Evolutionary conservation across 2,797 vertebrate genomes (phyloP).

Genomic region (Esox masquinongy): DNA sequence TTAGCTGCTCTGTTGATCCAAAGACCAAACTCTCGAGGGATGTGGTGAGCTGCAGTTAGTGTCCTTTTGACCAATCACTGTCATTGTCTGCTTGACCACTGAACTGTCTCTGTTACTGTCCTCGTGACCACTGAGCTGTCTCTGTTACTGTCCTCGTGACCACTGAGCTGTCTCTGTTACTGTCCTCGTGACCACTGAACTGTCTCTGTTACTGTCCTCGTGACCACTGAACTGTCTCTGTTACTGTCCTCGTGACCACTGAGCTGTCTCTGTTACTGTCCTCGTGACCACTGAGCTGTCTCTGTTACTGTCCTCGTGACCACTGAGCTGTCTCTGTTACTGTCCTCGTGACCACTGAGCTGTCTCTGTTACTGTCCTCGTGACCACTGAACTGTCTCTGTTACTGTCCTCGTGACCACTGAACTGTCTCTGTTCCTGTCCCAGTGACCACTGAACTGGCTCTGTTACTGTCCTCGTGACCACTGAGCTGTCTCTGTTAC

Average conservation of each 20-base stretch:
- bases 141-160: neutral
- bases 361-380: neutral
- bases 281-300: too few relatives aligned
- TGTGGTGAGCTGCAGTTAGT: constrained; percentile 72
- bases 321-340: constrained; percentile 74
- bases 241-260: neutral
- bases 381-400: neutral
- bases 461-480: constrained; percentile 54
- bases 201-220: neutral
- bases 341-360: constrained; percentile 49
- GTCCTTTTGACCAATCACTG: constrained; percentile 35
- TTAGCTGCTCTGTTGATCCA: constrained; percentile 35
- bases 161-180: constrained; percentile 15
- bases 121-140: neutral
- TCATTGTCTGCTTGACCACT: neutral
- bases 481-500: neutral
- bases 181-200: neutral
- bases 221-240: neutral
- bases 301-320: too few relatives aligned
- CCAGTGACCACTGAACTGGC: too few relatives aligned
- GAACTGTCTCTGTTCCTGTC: neutral
- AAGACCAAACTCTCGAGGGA: constrained; percentile 50
- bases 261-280: too few relatives aligned
- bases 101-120: constrained; percentile 15
- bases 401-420: constrained; percentile 17